These are phyloP conservation scores for Cryptocephalus moraei DNA, from an alignment of 2,888 invertebrate genomes.

Conservation along the genomic window DNA sequence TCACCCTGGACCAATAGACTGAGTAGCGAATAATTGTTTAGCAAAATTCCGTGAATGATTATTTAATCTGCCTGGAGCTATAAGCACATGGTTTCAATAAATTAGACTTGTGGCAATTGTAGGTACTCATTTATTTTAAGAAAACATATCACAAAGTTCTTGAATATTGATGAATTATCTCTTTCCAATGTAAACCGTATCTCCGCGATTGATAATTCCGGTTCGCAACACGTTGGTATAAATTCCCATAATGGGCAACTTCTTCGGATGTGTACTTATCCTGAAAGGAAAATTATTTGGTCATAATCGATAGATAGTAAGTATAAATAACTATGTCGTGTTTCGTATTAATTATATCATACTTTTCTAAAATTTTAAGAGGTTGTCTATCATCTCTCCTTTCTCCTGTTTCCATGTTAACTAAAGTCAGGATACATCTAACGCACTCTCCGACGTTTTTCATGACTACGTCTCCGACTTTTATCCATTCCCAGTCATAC, in stretches of 20 bases:
- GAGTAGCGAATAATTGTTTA: no score
- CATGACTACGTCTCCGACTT: constrained; percentile 42
- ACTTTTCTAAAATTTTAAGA: constrained; percentile 43
- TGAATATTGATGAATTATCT: background rate
- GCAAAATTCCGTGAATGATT: no score
- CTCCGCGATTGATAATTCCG: constrained; percentile 41
- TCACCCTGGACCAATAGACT: no score
- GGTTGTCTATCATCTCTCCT: constrained; percentile 40
- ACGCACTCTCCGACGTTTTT: constrained; percentile 44
- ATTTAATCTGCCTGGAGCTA: no score
- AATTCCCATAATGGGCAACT: constrained; percentile 40
- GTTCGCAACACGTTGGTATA: constrained; percentile 37
- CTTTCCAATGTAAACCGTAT: constrained; percentile 21
- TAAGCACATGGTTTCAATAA: no score
- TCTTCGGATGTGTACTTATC: constrained; percentile 26
- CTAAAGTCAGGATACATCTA: constrained; percentile 37
- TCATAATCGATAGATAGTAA: no score
- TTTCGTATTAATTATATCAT: no score
- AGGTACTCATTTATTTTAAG: no score
- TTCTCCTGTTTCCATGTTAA: constrained; percentile 40
- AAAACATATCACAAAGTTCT: background rate
- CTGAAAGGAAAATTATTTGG: constrained; percentile 37
- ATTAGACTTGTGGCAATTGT: no score
- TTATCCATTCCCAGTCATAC: constrained; percentile 48
- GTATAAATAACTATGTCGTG: no score